Base-by-base conservation (phyloP, 1,140 invertebrate genomes). In the Pteromalus puparum region DNA sequence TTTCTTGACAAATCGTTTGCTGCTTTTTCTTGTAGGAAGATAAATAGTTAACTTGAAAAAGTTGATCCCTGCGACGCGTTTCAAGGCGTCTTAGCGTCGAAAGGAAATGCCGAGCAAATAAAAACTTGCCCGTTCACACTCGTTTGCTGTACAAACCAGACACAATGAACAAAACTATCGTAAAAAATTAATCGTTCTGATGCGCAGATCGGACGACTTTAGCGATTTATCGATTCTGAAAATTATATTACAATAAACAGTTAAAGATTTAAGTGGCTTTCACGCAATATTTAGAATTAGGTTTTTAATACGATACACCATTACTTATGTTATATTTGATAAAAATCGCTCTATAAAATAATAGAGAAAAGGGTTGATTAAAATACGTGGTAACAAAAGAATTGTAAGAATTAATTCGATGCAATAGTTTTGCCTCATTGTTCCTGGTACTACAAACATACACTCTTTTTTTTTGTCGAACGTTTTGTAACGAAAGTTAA, bases 21-120 rank as follows among this genome's bases (percentile, higher is more conserved):
- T 72, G 21, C 46, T 84, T 53, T 76, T 30, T 48, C 30, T 34
- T 48, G 48, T 68, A 75, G 61, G 61, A 85, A 81, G 38, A 76
- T 81, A 81, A 53, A 65, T 84, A 84, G 68, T 84, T 53, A 73
- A 73, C 28, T 79, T 80, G 83, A 75, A 81, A 85, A 85, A 85
- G 26, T 81, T 80, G 34, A 84, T 80, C 77, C 70, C 78, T 85
- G 78, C 48, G 38, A 77, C 78, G 76, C 70, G 65, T 80, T 30
- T 78, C 12, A 80, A 84, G 77, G 68, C 83, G 70, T 73, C 48
- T 72, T 18, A 46, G 76, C 67, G 74, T 74, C n/a, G n/a, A 75
- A 74, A 84, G 83, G 46, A 84, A 75, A 65, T 46, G 15, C 72
- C 28, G 38, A 81, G 68, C 77, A 84, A 84, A 67, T 75, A 24